phyloP scores from a whole-genome alignment of 1,140 invertebrate genomes.

The Caenorhabditis remanei region DNA sequence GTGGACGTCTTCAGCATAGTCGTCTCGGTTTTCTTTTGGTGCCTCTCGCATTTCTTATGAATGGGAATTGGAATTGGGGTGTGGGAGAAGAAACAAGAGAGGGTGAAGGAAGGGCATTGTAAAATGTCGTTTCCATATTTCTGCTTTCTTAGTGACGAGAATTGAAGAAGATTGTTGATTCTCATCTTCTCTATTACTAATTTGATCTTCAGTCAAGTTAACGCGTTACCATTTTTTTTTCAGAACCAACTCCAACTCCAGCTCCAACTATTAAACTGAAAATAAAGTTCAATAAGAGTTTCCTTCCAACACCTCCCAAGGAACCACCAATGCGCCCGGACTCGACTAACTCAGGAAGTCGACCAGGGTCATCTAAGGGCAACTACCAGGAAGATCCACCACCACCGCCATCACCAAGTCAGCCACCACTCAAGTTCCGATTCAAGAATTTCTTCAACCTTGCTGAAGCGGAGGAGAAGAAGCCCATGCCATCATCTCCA shows the following conservation, averaged over 20 bases:
- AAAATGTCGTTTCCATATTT: constrained; percentile 36
- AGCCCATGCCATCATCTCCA: neutral
- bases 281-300: neutral
- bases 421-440: constrained; percentile 8
- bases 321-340: constrained; percentile 11
- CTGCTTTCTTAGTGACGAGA: neutral
- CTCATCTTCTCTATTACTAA: no score
- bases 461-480: neutral
- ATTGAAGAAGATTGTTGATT: neutral
- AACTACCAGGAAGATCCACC: neutral
- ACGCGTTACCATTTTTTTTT: neutral
- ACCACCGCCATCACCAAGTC: neutral
- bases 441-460: constrained; percentile 41
- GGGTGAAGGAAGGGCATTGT: constrained; percentile 6
- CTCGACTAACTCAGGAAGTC: neutral
- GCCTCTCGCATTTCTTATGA: constrained; percentile 49
- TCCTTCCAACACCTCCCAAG: neutral
- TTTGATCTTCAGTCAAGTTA: neutral
- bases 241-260: neutral
- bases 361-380: neutral
- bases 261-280: constrained; percentile 1
- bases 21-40: neutral
- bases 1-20: neutral
- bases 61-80: constrained; percentile 40
- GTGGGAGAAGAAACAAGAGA: neutral